Conservation (phyloP, 2,797 vertebrate genomes). For the Enteromius radiatus region DNA sequence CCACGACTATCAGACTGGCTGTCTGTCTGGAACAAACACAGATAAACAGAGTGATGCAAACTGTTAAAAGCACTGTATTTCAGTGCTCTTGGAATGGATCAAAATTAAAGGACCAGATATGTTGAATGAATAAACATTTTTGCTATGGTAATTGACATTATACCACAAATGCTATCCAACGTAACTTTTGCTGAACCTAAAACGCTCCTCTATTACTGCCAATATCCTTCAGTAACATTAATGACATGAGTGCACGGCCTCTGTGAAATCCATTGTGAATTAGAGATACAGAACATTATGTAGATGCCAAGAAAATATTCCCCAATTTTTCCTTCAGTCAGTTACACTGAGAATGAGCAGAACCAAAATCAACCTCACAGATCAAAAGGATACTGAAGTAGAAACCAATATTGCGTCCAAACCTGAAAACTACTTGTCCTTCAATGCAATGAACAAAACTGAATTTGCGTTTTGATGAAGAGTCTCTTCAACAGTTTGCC, state of each 20-base stretch:
- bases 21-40: not conserved
- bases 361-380: slow-evolving; percentile 12
- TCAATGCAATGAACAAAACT: slow-evolving; percentile 17
- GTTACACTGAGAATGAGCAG: slow-evolving; percentile 45
- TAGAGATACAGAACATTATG: not conserved
- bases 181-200: not conserved
- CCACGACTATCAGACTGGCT: not conserved
- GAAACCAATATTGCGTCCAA: slow-evolving; percentile 42
- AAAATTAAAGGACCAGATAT: not conserved
- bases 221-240: slow-evolving; percentile 31
- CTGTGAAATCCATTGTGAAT: not conserved
- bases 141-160: not conserved
- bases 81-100: not conserved
- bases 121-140: not conserved
- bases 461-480: not conserved
- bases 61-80: not conserved
- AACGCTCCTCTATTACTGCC: not conserved
- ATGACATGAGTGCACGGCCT: slow-evolving; percentile 16
- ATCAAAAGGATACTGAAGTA: slow-evolving; percentile 25
- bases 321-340: not conserved
- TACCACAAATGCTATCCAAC: not conserved
- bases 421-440: slow-evolving; percentile 30
- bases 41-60: not conserved
- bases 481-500: slow-evolving; percentile 13
- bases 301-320: not conserved